These are phyloP conservation scores for Forbesichthys agassizii DNA, from an alignment of 2,113 vertebrate genomes.

Conservation along the genomic window DNA sequence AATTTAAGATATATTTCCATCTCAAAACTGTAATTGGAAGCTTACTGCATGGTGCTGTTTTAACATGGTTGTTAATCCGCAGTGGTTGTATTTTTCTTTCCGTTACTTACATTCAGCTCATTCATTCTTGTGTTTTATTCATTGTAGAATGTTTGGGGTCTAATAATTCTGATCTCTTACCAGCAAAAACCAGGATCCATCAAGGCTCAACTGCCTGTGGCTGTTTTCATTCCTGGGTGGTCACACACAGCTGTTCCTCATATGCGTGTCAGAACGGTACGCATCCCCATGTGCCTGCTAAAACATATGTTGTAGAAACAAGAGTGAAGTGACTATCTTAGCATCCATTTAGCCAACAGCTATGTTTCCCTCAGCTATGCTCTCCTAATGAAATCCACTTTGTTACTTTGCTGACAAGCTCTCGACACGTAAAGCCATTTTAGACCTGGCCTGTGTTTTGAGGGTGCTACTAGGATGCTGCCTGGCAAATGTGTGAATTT, in stretches of 20 bases:
- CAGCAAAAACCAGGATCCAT: neutral
- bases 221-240: slow-evolving; percentile 3
- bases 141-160: slow-evolving; percentile 2
- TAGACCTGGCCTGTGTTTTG: too few relatives aligned
- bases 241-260: slow-evolving; percentile 34
- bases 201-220: neutral
- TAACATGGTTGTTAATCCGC: too few relatives aligned
- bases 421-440: too few relatives aligned
- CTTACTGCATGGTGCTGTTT: too few relatives aligned
- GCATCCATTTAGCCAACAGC: too few relatives aligned
- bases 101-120: neutral
- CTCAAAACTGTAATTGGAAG: too few relatives aligned
- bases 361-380: too few relatives aligned
- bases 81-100: too few relatives aligned
- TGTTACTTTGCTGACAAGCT: too few relatives aligned
- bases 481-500: too few relatives aligned
- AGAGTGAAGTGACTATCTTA: neutral
- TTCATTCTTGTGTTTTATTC: neutral
- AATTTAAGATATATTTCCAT: too few relatives aligned
- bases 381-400: too few relatives aligned
- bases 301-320: neutral
- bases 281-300: slow-evolving; percentile 20
- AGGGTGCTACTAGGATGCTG: neutral
- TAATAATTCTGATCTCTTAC: neutral
- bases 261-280: slow-evolving; percentile 20